Conservation (phyloP, 2,888 invertebrate genomes). For the Pharmacophagus antenor region DNA sequence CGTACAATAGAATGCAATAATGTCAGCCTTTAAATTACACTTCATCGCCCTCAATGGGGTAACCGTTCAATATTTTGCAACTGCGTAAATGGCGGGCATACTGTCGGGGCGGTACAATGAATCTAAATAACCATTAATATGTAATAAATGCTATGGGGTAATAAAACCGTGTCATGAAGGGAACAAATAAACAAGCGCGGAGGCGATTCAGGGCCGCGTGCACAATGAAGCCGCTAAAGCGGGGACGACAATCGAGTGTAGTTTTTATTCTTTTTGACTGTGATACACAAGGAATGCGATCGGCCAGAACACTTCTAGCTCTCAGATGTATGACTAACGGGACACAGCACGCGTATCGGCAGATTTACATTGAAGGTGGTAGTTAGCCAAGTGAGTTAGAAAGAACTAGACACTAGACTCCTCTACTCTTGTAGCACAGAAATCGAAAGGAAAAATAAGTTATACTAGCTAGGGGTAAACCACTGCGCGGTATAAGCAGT, state of each 20-base stretch:
- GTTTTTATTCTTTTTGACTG: constrained; percentile 35
- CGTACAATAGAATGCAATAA: constrained; percentile 51
- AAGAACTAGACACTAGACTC: too few relatives aligned
- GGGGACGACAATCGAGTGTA: neutral
- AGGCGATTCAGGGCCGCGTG: constrained; percentile 50
- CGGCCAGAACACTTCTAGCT: neutral
- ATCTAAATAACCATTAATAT: constrained; percentile 81
- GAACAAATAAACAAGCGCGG: constrained; percentile 78
- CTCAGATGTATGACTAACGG: neutral
- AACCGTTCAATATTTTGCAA: constrained; percentile 67
- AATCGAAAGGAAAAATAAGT: neutral
- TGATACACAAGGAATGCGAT: constrained; percentile 41
- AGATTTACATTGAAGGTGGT: neutral
- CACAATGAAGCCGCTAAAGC: neutral
- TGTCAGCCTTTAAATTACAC: constrained; percentile 57
- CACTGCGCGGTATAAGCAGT: neutral
- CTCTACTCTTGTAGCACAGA: neutral
- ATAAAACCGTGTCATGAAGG: constrained; percentile 70
- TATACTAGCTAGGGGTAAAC: neutral
- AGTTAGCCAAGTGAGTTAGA: neutral
- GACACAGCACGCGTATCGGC: neutral
- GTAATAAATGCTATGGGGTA: constrained; percentile 80
- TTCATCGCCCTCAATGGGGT: constrained; percentile 52
- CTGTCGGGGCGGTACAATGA: constrained; percentile 77
- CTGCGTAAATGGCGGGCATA: constrained; percentile 78